These are phyloP conservation scores for Brachypterus glaber DNA, from an alignment of 2,888 invertebrate species.

Conservation along the genomic window DNA sequence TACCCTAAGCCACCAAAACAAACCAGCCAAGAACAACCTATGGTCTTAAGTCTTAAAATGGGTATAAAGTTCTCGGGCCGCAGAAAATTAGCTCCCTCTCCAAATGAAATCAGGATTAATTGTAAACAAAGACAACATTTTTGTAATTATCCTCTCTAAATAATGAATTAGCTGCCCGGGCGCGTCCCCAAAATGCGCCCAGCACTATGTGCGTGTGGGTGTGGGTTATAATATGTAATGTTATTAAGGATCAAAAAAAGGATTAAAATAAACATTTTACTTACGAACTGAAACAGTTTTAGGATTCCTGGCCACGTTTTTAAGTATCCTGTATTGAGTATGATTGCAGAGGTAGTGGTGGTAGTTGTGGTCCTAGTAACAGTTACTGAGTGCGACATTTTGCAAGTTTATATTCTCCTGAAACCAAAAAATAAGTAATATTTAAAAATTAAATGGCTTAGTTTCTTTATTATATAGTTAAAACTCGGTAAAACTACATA, in stretches of 20 bases:
- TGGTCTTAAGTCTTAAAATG: no score
- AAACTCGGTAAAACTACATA: no score
- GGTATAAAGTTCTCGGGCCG: no score
- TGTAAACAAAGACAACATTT: background rate
- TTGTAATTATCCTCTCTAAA: background rate
- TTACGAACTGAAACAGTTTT: constrained; percentile 74
- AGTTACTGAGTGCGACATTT: constrained; percentile 82
- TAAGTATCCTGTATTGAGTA: constrained; percentile 73
- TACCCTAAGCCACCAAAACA: no score
- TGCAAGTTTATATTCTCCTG: constrained; percentile 23
- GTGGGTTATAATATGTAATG: no score
- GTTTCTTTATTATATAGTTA: no score
- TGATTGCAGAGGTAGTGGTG: constrained; percentile 62
- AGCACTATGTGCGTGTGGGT: no score
- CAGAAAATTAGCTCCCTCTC: background rate
- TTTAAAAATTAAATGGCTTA: no score
- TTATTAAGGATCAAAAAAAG: no score
- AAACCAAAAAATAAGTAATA: constrained; percentile 6
- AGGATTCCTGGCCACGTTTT: constrained; percentile 69
- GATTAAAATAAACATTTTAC: constrained; percentile 21
- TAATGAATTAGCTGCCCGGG: no score
- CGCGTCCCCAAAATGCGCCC: no score
- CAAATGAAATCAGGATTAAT: background rate
- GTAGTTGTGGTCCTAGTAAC: constrained; percentile 77
- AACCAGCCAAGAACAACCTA: no score